Conservation (phyloP, 2,797 vertebrate genomes). For the Mastacembelus armatus region DNA sequence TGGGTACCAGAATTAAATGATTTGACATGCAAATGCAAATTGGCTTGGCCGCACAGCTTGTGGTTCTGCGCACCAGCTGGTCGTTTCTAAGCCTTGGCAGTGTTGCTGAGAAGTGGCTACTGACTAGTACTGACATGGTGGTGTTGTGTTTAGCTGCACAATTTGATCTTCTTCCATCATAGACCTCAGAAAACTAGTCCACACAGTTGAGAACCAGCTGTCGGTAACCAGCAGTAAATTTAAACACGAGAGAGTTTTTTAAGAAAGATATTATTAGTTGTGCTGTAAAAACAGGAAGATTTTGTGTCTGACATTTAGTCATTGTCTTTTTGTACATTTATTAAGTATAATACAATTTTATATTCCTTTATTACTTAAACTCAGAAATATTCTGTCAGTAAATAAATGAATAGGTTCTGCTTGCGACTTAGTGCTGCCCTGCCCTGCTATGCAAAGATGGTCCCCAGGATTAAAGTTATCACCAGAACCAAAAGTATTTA, state of each 20-base stretch:
- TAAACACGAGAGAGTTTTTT: not conserved
- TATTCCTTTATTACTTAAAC: too few relatives aligned
- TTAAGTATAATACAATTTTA: not conserved
- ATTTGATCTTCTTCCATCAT: constrained; percentile 35
- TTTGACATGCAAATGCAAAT: constrained; percentile 59
- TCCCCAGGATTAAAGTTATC: constrained; percentile 15
- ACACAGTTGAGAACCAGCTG: not conserved
- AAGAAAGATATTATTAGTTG: not conserved
- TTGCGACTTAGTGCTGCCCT: not conserved
- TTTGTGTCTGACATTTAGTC: not conserved
- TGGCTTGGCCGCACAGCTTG: constrained; percentile 37
- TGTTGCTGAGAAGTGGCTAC: constrained; percentile 35
- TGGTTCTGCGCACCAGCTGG: constrained; percentile 67
- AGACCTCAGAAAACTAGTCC: not conserved
- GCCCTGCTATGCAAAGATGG: constrained; percentile 12
- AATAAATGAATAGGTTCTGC: constrained; percentile 4
- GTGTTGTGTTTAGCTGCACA: constrained; percentile 49
- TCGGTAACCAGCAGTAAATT: not conserved
- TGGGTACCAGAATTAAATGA: constrained; percentile 47
- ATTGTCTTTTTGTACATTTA: not conserved
- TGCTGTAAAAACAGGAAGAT: not conserved
- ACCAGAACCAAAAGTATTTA: constrained; percentile 36
- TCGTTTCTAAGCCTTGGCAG: constrained; percentile 55
- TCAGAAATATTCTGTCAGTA: not conserved
- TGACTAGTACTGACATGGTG: constrained; percentile 55